Conservation (phyloP, 92 coral and sea anemone species). For the Hydrozoanthus gracilis region DNA sequence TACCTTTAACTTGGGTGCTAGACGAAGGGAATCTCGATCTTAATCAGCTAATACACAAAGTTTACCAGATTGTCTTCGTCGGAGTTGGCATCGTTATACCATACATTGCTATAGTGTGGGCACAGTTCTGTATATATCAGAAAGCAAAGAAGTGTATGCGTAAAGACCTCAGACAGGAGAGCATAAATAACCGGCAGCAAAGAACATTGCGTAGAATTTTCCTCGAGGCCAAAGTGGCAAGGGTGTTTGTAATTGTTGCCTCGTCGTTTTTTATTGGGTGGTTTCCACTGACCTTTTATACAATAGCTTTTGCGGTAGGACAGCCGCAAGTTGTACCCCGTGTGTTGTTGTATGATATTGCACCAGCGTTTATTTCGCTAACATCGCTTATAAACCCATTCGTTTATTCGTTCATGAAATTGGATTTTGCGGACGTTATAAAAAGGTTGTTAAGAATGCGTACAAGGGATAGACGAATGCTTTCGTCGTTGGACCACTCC, state of each 20-base stretch:
- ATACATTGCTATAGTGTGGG: constrained; percentile 33
- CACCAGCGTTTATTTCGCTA: constrained; percentile 37
- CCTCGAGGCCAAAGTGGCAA: constrained; percentile 37
- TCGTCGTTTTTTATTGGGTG: constrained; percentile 31
- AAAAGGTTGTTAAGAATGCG: constrained; percentile 4
- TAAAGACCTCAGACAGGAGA: constrained; percentile 15
- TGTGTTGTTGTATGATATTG: constrained; percentile 26
- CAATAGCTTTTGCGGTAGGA: constrained; percentile 23
- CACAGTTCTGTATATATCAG: constrained; percentile 37
- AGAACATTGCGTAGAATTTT: constrained; percentile 2
- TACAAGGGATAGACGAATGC: background rate
- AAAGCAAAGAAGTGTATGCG: constrained; percentile 42
- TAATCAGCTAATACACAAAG: constrained; percentile 26
- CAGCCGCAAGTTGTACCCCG: constrained; percentile 33
- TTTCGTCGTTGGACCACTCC: constrained; percentile 9
- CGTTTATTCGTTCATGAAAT: constrained; percentile 32
- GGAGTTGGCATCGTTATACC: constrained; percentile 16
- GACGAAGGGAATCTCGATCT: background rate
- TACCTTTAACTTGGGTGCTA: constrained; percentile 35
- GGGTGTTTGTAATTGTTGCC: constrained; percentile 40
- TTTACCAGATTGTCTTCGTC: constrained; percentile 30
- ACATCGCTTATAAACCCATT: constrained; percentile 32
- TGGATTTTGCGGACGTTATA: constrained; percentile 31
- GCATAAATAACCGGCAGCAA: background rate
- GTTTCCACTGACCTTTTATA: constrained; percentile 39